Percentiles rank a stretch among this genome's conserved stretches.
phyloP scores from a whole-genome alignment of 2,797 vertebrate species.

The Oryzias sinensis region DNA sequence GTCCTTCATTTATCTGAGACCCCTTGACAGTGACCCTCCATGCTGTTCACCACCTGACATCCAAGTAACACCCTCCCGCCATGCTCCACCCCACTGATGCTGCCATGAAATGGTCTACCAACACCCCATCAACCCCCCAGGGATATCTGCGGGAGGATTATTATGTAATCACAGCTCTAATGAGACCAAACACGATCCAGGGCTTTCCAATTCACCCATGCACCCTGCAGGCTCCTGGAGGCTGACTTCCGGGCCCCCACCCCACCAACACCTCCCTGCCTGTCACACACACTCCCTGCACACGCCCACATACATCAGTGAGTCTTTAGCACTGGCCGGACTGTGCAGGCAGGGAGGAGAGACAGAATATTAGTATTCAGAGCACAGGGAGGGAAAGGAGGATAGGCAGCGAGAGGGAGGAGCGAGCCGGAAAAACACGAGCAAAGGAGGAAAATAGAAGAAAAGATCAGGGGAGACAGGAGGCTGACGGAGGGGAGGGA shows the following conservation, averaged over 20 bases:
- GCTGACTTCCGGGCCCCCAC: neutral
- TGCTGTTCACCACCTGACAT: conserved; percentile 31
- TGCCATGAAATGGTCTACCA: conserved; percentile 29
- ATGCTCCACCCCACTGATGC: conserved; percentile 23
- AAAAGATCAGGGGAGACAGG: conserved; percentile 63
- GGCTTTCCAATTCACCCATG: conserved; percentile 22
- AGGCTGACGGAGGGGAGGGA: conserved; percentile 60
- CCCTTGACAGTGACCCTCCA: conserved; percentile 27
- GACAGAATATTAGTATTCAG: conserved; percentile 81
- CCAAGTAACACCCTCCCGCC: conserved; percentile 41
- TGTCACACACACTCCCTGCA: conserved; percentile 24
- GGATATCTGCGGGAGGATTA: conserved; percentile 34
- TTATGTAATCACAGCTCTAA: conserved; percentile 56
- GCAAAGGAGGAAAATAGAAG: conserved; percentile 60
- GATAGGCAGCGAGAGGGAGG: conserved; percentile 50
- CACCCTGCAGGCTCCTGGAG: conserved; percentile 37
- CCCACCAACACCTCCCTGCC: neutral
- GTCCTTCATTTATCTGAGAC: conserved; percentile 40
- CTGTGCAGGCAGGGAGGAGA: conserved; percentile 66
- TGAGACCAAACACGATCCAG: conserved; percentile 43
- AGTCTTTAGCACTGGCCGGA: conserved; percentile 74
- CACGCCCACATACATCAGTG: conserved; percentile 75
- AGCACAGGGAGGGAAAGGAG: conserved; percentile 69
- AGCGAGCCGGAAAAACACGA: conserved; percentile 62
- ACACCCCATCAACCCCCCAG: conserved; percentile 21